These are phyloP conservation scores for Microvelia longipes DNA, from an alignment of 1,140 invertebrate genomes.

Conservation along the genomic window DNA sequence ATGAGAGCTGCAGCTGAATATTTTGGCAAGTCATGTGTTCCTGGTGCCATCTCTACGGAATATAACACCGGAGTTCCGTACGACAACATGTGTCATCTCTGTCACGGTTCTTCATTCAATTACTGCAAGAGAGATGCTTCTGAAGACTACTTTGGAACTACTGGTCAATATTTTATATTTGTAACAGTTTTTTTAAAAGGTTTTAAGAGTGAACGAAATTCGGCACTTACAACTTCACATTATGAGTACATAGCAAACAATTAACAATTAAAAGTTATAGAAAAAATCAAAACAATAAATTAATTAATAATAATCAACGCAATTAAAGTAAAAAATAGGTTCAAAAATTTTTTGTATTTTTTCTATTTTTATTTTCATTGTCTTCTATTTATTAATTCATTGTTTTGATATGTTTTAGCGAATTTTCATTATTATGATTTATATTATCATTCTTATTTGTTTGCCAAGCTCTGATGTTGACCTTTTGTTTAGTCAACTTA, in stretches of 20 bases:
- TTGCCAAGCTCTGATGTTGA: no score
- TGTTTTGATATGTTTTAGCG: no score
- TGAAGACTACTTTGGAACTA: constrained; percentile 79
- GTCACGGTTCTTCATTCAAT: constrained; percentile 66
- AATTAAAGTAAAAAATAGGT: no score
- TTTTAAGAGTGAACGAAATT: background rate
- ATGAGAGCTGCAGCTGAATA: constrained; percentile 78
- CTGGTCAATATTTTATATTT: constrained; percentile 32
- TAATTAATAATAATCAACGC: no score
- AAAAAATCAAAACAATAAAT: no score
- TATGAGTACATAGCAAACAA: background rate
- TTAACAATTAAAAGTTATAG: background rate
- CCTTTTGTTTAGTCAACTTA: no score
- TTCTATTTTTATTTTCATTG: no score
- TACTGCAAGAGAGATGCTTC: constrained; percentile 70
- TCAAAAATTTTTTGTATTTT: no score
- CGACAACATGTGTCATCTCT: constrained; percentile 84
- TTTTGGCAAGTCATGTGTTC: constrained; percentile 80
- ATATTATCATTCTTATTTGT: no score
- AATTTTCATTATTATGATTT: no score
- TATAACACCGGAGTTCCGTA: constrained; percentile 69
- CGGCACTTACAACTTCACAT: background rate
- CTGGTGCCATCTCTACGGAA: constrained; percentile 69
- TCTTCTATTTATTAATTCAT: no score
- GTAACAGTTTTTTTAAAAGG: background rate